Base-by-base conservation (phyloP, 2,888 invertebrate genomes). In the Heliconius cydno region DNA sequence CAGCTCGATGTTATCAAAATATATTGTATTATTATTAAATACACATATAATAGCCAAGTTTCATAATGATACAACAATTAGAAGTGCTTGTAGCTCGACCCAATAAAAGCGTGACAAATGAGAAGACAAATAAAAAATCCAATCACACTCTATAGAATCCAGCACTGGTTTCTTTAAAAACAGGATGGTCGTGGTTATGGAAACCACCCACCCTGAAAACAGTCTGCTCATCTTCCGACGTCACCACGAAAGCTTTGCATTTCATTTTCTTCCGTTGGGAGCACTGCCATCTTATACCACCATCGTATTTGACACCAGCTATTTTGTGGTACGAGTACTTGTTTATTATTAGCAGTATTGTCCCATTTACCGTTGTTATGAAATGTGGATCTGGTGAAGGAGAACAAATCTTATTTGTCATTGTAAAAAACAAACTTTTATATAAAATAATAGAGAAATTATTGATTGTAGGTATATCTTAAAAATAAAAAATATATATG, bases 271-370 rank as follows among this genome's bases (percentile, higher is more conserved):
- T 84, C 41, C 84, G 84, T 1, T 84, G 84, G 0, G 86, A 86
- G 74, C 87, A 88, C 46, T 84, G 84, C 86, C 86, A 87, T 67
- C 86, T 82, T 41, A 84, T 84, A 0, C 85, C 84, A 10, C 82
- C 84, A 25, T 82, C 71, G 41, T 82, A 81, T 22, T 81, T 81
- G 3, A 83, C 80, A 4, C 84, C 84, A 12, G 81, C 79, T 12
- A 82, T 80, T 79, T 86, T 86, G 76, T 86, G 86, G 60, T 85
- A 87, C 3, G 86, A 86, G 76, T 84, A 87, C 4, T 84, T 82
- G 34, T 85, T 79, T 0, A 85, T 80, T 82, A 86, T 84, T 6
- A 87, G 80, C 15, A 87, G 81, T 22, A 81, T 78, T 1, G 82
- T 82, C 15, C 86, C 87, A 34, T 83, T 85, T 5, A 80, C 4